Evolutionary conservation across 2,113 vertebrate species (phyloP), one percentile per base, ranked within the genome.

Genomic region (Myxocyprinus asiaticus): DNA sequence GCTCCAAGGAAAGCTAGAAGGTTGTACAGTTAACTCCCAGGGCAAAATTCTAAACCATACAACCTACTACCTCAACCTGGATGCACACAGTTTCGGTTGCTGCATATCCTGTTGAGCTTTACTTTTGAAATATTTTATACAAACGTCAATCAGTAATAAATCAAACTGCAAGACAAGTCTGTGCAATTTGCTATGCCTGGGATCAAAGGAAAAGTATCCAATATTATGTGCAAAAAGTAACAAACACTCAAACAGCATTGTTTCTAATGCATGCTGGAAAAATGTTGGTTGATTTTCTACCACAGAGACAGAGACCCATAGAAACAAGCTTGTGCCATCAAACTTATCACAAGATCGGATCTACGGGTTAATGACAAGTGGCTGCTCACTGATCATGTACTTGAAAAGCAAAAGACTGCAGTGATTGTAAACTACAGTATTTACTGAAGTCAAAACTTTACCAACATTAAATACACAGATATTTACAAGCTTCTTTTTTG

Each of bases 31-130:
- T 98, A 99, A 99, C 97, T 98, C 97, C 97, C 95, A 96, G 93
- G 95, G 93, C 98, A 92, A 98, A 94, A 99, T 95, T 98, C 97
- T 96, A 97, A 99, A 99, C 97, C 97, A 99, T 99, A 99, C 97
- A 99, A 99, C 97, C 97, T 99, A 99, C 97, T 99, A 99, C 97
- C 97, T 98, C 97, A 98, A 96, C 96, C 95, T 92, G 97, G 96
- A 98, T 95, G 95, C 96, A 97, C 97, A 98, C 97, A 96, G 92
- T 89, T 94, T 95, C 66, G 65, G 50, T 42, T 53, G 9, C 80
- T 75, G 15, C 22, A 71, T 67, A 76, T 64, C 84, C 75, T 14
- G 12, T 56, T n/a, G 5, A n/a, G n/a, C 55, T 58, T 58, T 5
- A 15, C 55, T 73, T 73, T 73, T 8, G 58, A 56, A 8, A 9